phyloP scores from a whole-genome alignment of 2,113 vertebrate genomes.

The Prietella phreatophila region DNA sequence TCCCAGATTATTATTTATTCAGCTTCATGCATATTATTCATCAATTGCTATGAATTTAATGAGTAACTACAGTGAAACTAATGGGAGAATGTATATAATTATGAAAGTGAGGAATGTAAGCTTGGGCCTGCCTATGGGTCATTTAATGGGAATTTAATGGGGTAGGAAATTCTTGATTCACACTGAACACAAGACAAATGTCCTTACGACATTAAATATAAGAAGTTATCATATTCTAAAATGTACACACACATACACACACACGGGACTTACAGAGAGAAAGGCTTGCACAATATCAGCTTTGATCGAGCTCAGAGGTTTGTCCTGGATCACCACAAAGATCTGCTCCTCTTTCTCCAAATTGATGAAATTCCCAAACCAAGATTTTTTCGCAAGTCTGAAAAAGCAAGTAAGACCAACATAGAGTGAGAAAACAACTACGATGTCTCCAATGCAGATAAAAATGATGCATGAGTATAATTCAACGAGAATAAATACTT shows the following conservation, averaged over 20 bases:
- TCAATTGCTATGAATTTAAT: background rate
- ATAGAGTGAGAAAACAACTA: background rate
- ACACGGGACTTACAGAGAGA: slow-evolving; percentile 82
- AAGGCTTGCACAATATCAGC: slow-evolving; percentile 98
- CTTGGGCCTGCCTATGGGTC: background rate
- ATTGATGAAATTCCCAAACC: slow-evolving; percentile 98
- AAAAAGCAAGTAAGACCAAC: slow-evolving; percentile 5
- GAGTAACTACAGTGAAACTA: background rate
- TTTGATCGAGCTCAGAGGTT: slow-evolving; percentile 97
- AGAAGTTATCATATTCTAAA: background rate
- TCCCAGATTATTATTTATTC: slow-evolving; percentile 5
- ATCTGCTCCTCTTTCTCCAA: slow-evolving; percentile 98
- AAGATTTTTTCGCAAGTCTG: slow-evolving; percentile 98
- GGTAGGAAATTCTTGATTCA: background rate
- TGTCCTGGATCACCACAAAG: slow-evolving; percentile 96
- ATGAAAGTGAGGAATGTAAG: background rate
- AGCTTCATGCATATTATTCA: background rate
- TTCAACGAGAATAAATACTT: background rate
- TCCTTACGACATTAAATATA: background rate
- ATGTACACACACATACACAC: background rate
- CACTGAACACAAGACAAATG: background rate
- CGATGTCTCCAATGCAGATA: background rate
- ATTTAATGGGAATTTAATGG: background rate
- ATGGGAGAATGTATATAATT: background rate
- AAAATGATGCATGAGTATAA: background rate